A percentile compares a stretch with the other conserved stretches of the same genome.
Evolutionary conservation across 2,797 vertebrate species (phyloP).

Genomic region (Acanthurus lineatus): DNA sequence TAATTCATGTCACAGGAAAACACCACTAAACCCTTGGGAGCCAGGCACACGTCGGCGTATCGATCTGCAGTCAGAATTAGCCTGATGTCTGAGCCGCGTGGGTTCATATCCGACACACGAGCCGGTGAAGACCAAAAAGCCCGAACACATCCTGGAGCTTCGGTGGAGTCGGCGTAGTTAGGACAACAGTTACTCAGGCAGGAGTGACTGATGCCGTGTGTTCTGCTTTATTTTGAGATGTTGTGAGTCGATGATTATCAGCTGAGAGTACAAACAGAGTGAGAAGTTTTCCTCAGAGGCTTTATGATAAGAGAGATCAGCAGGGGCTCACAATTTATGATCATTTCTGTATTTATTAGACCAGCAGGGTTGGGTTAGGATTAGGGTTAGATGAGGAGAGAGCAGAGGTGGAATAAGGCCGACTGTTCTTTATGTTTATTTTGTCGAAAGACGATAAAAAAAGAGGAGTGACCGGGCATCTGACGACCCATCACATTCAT

Average conservation of each 20-base stretch:
- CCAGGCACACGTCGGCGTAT: constrained; percentile 48
- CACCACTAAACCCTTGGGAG: constrained; percentile 26
- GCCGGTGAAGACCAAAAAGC: not conserved
- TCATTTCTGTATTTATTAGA: constrained; percentile 15
- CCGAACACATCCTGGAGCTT: constrained; percentile 30
- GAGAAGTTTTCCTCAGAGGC: constrained; percentile 11
- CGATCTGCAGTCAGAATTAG: constrained; percentile 56
- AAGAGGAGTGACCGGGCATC: not conserved
- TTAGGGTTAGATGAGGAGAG: not conserved
- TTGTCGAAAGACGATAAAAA: not conserved
- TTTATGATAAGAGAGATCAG: constrained; percentile 17
- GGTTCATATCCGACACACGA: constrained; percentile 47
- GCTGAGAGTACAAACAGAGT: not conserved
- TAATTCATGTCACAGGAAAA: constrained; percentile 73
- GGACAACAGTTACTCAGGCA: not conserved
- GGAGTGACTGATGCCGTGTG: constrained; percentile 23
- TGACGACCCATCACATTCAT: not conserved
- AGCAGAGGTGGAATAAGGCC: not conserved
- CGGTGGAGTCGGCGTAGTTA: constrained; percentile 1
- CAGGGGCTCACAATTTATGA: not conserved
- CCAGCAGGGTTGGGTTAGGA: not conserved
- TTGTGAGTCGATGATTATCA: constrained; percentile 3
- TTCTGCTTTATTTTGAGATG: constrained; percentile 33
- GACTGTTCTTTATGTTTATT: not conserved
- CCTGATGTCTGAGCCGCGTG: constrained; percentile 16